Evolutionary conservation across 2,113 vertebrate species (phyloP), one percentile per base, ranked within the genome.

Genomic region (Uropsilus gracilis): DNA sequence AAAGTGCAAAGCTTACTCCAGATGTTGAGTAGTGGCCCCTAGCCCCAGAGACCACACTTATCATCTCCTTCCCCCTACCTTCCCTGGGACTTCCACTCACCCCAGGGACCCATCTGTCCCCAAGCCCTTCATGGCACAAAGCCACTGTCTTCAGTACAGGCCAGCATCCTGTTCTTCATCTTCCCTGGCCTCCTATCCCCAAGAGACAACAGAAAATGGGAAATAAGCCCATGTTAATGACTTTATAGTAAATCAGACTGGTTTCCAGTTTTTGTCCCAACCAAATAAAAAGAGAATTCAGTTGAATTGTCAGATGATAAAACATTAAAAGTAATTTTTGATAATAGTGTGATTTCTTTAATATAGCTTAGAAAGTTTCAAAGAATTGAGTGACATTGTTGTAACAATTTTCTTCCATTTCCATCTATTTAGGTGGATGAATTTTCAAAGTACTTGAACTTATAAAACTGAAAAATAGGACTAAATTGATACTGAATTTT

Each of bases 381-480:
- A 88, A 66, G 63, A 93, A 89, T 26, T 72, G 44, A 78, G 22
- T 77, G 48, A 63, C 48, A 72, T 13, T 46, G n/a, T 90, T 83
- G 53, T 42, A 83, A 81, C 14, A 53, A 50, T 88, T 55, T 95
- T 64, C 73, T 81, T 85, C 46, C 37, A 85, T 61, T 90, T 94
- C 53, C 48, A 81, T 77, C 30, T 82, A 66, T 57, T 85, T 94
- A 84, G 44, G 16, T 88, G 55, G 46, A 50, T 93, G 59, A 68
- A 91, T 76, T 96, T 92, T 78, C 85, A 64, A 86, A 95, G 82
- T 6, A 16, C 22, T 92, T 90, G n/a, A 94, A 95, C 48, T 81
- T 90, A 81, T 18, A 71, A 93, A 94, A 69, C 42, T 81, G 17
- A 90, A 90, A 80, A 50, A 14, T 69, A 88, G 42, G 22, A 53